Percentiles rank a stretch among this genome's conserved stretches.
Evolutionary conservation across 2,113 vertebrate species (phyloP).

Genomic region (Phoenicopterus ruber): DNA sequence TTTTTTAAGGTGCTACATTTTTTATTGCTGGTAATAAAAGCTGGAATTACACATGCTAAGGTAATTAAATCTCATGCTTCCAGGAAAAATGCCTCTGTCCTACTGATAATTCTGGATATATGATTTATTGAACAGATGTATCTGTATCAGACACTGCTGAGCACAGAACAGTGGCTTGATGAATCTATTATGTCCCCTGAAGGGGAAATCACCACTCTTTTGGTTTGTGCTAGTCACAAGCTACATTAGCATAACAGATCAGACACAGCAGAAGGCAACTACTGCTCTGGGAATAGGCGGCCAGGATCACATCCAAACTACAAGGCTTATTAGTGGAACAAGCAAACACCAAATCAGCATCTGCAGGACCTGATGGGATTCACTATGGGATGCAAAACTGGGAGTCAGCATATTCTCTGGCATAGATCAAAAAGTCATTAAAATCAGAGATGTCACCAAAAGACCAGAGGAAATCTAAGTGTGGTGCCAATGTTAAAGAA

Average conservation of each 20-base stretch:
- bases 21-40: neutral
- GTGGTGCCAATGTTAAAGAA: conserved; percentile 11
- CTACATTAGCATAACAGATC: conserved; percentile 45
- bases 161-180: conserved; percentile 4
- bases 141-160: conserved; percentile 22
- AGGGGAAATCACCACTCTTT: conserved; percentile 40
- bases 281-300: conserved; percentile 49
- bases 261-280: conserved; percentile 62
- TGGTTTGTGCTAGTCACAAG: conserved; percentile 14
- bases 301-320: conserved; percentile 57
- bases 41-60: conserved; percentile 12
- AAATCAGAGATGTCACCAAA: conserved; percentile 43
- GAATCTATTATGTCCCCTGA: conserved; percentile 26
- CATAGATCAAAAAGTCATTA: conserved; percentile 60
- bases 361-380: conserved; percentile 44
- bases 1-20: conserved; percentile 17
- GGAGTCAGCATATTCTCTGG: conserved; percentile 37
- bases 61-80: conserved; percentile 45
- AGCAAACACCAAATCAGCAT: conserved; percentile 62
- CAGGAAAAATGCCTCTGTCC: neutral
- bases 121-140: conserved; percentile 55
- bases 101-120: neutral
- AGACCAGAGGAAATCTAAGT: conserved; percentile 3
- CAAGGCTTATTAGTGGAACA: conserved; percentile 63
- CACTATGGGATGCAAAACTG: neutral